These are phyloP conservation scores for Heliconius hermathena DNA, from an alignment of 1,140 invertebrate genomes.

Conservation along the genomic window DNA sequence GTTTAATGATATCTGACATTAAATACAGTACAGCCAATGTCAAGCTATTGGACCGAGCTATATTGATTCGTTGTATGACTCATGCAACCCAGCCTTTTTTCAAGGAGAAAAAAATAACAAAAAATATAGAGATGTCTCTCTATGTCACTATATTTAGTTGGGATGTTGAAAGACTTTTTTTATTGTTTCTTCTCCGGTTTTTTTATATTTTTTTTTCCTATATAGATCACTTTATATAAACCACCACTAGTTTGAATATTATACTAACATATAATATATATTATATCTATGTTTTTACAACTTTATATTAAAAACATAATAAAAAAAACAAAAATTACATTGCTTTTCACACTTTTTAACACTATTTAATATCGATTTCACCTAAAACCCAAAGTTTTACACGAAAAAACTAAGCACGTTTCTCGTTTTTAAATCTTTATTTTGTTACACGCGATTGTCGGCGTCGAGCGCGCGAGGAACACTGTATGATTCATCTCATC, in stretches of 20 bases:
- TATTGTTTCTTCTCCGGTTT: not conserved
- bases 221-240: not conserved
- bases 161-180: not conserved
- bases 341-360: not conserved
- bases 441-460: constrained; percentile 8
- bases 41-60: constrained; percentile 8
- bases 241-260: not conserved
- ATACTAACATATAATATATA: not conserved
- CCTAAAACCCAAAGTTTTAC: not conserved
- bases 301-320: not conserved
- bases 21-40: constrained; percentile 7
- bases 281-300: not conserved
- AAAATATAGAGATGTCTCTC: not conserved
- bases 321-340: not conserved
- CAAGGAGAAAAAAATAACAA: constrained; percentile 10
- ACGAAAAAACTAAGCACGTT: constrained; percentile 11
- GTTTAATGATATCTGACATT: not conserved
- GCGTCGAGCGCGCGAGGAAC: constrained; percentile 45
- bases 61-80: constrained; percentile 14
- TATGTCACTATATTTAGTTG: not conserved
- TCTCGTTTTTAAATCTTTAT: constrained; percentile 24
- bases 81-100: constrained; percentile 5
- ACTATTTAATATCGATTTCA: not conserved
- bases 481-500: constrained; percentile 58
- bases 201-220: not conserved